phyloP scores from a whole-genome alignment of 2,113 vertebrate genomes.

The Ploceus nigricollis region DNA sequence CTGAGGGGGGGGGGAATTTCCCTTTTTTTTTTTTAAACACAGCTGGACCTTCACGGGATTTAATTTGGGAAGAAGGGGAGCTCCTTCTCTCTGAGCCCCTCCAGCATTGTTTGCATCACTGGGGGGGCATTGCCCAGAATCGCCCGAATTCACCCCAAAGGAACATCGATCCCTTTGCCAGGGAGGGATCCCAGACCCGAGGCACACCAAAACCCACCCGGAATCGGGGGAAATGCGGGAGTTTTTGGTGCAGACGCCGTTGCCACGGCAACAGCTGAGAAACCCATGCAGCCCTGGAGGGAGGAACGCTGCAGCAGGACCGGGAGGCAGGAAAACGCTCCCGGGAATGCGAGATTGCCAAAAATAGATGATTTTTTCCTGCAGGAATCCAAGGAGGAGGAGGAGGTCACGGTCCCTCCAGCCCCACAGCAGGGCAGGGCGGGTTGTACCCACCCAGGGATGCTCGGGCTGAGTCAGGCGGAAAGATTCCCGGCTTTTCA shows the following conservation, averaged over 20 bases:
- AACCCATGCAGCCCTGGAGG: not conserved
- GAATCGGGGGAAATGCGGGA: not conserved
- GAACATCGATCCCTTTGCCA: accelerated
- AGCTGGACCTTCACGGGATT: not conserved
- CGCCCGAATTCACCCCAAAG: not conserved
- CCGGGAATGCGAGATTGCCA: not conserved
- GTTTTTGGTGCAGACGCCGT: constrained; percentile 20
- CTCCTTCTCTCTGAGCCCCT: not conserved
- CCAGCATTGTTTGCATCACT: accelerated
- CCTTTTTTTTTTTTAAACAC: not conserved
- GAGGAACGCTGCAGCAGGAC: not conserved
- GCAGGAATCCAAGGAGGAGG: not conserved
- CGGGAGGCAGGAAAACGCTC: not conserved
- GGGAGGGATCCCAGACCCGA: accelerated
- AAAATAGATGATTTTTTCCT: not conserved
- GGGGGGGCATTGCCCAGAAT: not conserved
- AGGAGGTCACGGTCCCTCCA: not conserved
- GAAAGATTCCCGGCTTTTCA: not conserved
- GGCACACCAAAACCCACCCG: not conserved
- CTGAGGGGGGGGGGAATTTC: not conserved
- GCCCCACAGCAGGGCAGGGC: accelerated
- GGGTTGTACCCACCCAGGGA: not conserved
- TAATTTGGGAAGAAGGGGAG: not conserved
- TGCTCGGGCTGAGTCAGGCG: not conserved
- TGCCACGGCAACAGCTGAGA: not conserved